Conservation (phyloP, 2,113 vertebrate species). For the Malurus elegans region DNA sequence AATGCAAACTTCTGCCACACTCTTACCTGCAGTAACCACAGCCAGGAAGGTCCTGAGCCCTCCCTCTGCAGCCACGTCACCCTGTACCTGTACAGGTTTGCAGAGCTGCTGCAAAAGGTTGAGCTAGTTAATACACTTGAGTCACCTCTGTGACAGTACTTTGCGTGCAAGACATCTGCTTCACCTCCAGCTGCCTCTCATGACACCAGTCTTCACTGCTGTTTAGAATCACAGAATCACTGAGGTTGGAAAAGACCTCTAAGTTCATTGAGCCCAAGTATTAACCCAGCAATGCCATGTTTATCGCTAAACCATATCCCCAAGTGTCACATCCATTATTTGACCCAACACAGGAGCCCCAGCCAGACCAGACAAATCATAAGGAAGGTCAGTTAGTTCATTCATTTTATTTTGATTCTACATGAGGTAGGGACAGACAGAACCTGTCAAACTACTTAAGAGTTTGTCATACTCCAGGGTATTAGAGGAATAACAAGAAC, state of each 20-base stretch:
- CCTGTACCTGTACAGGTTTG: background rate
- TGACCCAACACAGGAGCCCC: background rate
- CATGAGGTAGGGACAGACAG: background rate
- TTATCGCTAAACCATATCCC: background rate
- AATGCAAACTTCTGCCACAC: background rate
- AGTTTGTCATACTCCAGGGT: background rate
- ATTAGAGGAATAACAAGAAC: background rate
- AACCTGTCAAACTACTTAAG: background rate
- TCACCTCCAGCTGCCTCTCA: background rate
- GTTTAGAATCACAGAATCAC: background rate
- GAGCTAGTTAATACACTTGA: background rate
- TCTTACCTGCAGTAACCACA: background rate
- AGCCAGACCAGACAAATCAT: background rate
- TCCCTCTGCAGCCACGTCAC: background rate
- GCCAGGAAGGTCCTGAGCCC: background rate
- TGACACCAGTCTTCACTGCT: rapidly evolving
- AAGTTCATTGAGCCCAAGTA: background rate
- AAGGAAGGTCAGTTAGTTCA: background rate
- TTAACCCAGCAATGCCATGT: background rate
- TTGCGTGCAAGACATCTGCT: background rate
- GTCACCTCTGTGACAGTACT: background rate
- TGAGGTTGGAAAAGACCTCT: background rate
- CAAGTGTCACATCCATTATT: background rate
- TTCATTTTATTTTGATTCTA: slow-evolving; percentile 7
- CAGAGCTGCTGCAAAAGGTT: background rate